These are phyloP conservation scores for Drosophila serrata DNA, from an alignment of 1,140 invertebrate species.

Conservation along the genomic window DNA sequence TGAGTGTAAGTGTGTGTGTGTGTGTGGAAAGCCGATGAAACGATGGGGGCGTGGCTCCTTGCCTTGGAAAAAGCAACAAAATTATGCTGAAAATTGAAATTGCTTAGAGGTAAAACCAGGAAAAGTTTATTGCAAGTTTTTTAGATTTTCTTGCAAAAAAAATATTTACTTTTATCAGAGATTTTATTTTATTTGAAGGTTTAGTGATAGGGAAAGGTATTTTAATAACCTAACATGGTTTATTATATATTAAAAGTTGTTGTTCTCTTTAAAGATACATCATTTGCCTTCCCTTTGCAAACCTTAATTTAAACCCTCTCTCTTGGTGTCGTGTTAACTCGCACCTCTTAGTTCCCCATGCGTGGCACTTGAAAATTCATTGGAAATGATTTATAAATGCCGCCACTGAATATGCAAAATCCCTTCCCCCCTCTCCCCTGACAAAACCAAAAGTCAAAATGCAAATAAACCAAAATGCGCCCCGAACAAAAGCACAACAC, in stretches of 20 bases:
- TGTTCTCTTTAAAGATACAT: not conserved
- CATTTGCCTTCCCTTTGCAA: not conserved
- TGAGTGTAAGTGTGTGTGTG: too few species aligned
- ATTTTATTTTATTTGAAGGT: not conserved
- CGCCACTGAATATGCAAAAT: constrained; percentile 30
- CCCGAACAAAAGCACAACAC: constrained; percentile 1
- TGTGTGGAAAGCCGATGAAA: constrained; percentile 34
- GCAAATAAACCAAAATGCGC: constrained; percentile 36
- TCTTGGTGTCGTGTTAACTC: not conserved
- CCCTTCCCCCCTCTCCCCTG: too few species aligned
- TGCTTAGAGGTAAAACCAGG: not conserved
- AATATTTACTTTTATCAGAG: not conserved
- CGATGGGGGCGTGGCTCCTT: not conserved
- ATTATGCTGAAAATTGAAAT: constrained; percentile 8
- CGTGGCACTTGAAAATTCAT: constrained; percentile 19
- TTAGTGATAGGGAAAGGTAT: not conserved
- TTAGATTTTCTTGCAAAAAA: not conserved
- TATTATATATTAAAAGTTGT: too few species aligned
- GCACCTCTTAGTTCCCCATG: not conserved
- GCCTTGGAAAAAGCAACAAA: not conserved
- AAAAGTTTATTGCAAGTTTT: not conserved
- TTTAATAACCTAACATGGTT: not conserved
- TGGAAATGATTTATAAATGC: constrained; percentile 48
- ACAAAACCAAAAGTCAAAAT: constrained; percentile 44
- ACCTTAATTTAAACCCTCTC: not conserved